Evolutionary conservation across 1,140 invertebrate species (phyloP).

Genomic region (Anastatus disparis): DNA sequence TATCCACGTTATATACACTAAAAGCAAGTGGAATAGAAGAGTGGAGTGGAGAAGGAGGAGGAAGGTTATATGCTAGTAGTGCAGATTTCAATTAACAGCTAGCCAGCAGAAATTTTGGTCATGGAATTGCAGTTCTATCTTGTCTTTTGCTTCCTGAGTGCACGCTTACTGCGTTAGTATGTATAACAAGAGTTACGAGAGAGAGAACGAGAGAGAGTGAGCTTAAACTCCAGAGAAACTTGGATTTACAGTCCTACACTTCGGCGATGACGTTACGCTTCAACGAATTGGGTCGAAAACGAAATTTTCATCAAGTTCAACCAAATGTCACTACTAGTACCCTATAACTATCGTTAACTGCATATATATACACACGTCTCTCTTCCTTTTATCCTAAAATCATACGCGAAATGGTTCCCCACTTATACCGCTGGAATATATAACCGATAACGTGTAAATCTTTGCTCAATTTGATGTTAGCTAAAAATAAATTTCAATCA

Average conservation of each 20-base stretch:
- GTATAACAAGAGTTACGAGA: neutral
- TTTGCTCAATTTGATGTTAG: slow-evolving; percentile 14
- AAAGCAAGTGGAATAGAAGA: too few relatives aligned
- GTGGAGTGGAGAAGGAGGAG: too few relatives aligned
- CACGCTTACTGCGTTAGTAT: too few relatives aligned
- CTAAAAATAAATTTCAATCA: slow-evolving; percentile 25
- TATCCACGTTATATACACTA: too few relatives aligned
- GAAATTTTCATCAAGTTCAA: slow-evolving; percentile 16
- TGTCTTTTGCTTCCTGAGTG: slow-evolving; percentile 28
- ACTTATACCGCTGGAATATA: too few relatives aligned
- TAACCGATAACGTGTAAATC: neutral
- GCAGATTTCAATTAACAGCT: slow-evolving; percentile 40
- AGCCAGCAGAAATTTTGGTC: slow-evolving; percentile 36
- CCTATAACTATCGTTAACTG: too few relatives aligned
- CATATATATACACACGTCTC: too few relatives aligned
- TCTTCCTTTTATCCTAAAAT: too few relatives aligned
- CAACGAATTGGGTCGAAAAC: slow-evolving; percentile 33
- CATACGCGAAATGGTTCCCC: too few relatives aligned
- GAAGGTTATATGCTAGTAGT: neutral
- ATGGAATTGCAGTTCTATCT: slow-evolving; percentile 37
- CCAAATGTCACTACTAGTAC: neutral
- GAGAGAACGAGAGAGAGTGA: neutral
- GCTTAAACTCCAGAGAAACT: too few relatives aligned
- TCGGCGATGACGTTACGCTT: neutral
- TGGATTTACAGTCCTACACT: slow-evolving; percentile 13